Conservation (phyloP, 2,113 vertebrate species). For the Chamaetylas fuelleborni region DNA sequence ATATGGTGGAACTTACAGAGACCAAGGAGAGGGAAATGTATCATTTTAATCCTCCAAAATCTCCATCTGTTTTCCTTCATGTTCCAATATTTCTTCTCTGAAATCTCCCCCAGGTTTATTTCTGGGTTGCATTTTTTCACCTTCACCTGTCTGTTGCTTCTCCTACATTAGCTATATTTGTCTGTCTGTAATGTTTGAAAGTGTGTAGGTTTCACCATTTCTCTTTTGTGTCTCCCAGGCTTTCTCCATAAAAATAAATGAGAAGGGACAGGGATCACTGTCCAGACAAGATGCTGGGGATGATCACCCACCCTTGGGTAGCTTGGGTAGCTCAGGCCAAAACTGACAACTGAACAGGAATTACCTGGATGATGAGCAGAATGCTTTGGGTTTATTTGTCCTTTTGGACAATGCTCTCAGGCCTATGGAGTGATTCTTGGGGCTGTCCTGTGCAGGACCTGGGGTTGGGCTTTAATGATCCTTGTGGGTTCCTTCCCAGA, state of each 20-base stretch:
- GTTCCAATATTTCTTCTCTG: neutral
- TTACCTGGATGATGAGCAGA: neutral
- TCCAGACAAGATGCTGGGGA: neutral
- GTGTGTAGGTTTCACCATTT: neutral
- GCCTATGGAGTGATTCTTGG: neutral
- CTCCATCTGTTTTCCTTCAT: neutral
- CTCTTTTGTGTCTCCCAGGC: neutral
- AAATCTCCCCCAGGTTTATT: neutral
- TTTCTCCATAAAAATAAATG: neutral
- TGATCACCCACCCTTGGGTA: neutral
- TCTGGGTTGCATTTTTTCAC: neutral
- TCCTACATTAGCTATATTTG: neutral
- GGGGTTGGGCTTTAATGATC: neutral
- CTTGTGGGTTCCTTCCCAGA: neutral
- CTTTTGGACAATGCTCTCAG: neutral
- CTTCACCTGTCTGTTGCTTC: neutral
- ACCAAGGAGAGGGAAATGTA: neutral
- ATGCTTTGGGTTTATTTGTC: neutral
- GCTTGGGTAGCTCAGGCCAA: neutral
- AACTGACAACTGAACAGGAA: neutral
- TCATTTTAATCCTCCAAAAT: slow-evolving; percentile 1
- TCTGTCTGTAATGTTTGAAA: neutral
- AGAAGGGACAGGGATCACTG: neutral
- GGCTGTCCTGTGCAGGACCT: neutral
- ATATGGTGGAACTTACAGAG: neutral